These are phyloP conservation scores for Dolichoris vasculosae DNA, from an alignment of 1,140 invertebrate species.

Conservation along the genomic window DNA sequence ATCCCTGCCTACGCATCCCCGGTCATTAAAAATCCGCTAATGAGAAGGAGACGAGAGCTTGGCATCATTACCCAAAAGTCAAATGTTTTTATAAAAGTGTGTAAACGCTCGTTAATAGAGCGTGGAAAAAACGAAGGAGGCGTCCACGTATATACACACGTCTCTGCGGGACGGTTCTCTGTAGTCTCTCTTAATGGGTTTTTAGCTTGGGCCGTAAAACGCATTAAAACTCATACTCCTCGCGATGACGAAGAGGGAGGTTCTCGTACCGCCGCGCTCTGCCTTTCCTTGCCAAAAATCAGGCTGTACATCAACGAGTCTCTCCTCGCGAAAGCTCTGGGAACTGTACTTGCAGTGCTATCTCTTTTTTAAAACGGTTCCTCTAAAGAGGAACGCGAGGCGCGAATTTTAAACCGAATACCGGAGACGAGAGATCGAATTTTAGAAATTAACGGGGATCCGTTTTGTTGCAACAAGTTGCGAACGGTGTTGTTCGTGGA, in stretches of 20 bases:
- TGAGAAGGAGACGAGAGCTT: constrained; percentile 37
- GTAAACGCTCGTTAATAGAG: constrained; percentile 48
- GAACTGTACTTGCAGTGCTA: not conserved
- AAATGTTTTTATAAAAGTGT: constrained; percentile 48
- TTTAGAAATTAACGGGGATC: too few relatives aligned
- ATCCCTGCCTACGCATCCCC: not conserved
- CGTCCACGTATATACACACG: constrained; percentile 9
- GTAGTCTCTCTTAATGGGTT: constrained; percentile 65
- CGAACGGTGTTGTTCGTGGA: not conserved
- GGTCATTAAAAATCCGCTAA: constrained; percentile 41
- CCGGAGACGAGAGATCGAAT: too few relatives aligned
- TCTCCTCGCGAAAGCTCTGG: constrained; percentile 23
- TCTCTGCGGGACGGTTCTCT: constrained; percentile 12
- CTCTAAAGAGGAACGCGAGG: too few relatives aligned
- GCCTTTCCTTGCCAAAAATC: constrained; percentile 61
- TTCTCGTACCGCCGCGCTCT: constrained; percentile 46
- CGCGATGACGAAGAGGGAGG: constrained; percentile 66
- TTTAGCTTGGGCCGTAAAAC: constrained; percentile 68
- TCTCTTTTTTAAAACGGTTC: not conserved
- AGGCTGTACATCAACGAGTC: constrained; percentile 61
- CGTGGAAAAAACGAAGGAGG: constrained; percentile 42
- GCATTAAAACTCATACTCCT: constrained; percentile 70
- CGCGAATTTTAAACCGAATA: too few relatives aligned
- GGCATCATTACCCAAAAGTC: constrained; percentile 26
- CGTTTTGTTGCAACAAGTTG: too few relatives aligned